Evolutionary conservation across 2,113 vertebrate species (phyloP), one percentile per base, ranked within the genome.

Genomic region (Prunella fulvescens): DNA sequence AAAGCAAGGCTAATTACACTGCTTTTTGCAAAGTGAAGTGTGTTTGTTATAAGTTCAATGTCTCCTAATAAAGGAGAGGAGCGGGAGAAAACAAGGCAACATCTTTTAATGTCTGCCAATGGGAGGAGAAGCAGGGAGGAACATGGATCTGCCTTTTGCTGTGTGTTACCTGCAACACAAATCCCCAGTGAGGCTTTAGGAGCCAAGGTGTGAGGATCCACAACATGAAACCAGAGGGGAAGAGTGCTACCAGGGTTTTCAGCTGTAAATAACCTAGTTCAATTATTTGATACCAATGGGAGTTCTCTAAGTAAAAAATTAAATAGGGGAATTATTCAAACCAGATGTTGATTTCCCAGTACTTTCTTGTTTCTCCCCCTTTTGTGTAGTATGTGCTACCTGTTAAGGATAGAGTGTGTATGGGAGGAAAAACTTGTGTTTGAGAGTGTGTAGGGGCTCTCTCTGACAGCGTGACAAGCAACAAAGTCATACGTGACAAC

Each of bases 1-100:
- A 96, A 94, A 95, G 88, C 81, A 91, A 47, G 61, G 88, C 84
- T 96, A 93, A 90, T 83, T 93, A 86, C 74, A 50, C n/a, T 42
- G n/a, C 50, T 94, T 91, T 88, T 91, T 96, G 90, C n/a, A 40
- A 85, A 84, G 48, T 56, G 83, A 94, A 95, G 80, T 54, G 51
- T 81, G 90, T 95, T 95, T 95, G 53, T 95, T 95, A 19, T 57
- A 86, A 83, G 71, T 70, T 78, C 57, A 79, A 10, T 0, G 1
- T 91, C 81, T 91, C 70, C 25, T 91, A 95, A 93, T 87, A 78
- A 94, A 91, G 48, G n/a, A 93, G 71, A 58, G 42, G 39, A 96
- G 54, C 4, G 3, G 37, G 54, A 88, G 58, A 78, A 89, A 73
- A 35, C 28, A 69, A 84, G n/a, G 58, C 14, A 73, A 42, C 14